phyloP scores from a whole-genome alignment of 2,888 invertebrate genomes.

The Disparrhopalites patrizii region DNA sequence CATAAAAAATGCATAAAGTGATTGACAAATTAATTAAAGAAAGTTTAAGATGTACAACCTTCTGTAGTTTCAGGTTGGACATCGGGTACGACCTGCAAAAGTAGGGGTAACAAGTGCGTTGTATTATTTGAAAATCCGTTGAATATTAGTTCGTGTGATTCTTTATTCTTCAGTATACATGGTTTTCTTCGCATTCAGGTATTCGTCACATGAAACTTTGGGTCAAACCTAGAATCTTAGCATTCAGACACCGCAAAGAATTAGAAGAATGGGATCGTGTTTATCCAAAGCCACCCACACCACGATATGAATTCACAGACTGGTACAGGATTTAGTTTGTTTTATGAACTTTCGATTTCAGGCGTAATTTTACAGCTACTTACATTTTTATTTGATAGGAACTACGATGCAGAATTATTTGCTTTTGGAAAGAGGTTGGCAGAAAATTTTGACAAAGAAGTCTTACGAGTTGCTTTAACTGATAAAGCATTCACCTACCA shows the following conservation, averaged over 20 bases:
- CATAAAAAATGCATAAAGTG: too few relatives aligned
- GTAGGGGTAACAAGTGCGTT: too few relatives aligned
- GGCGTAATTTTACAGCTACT: conserved; percentile 13
- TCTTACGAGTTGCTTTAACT: conserved; percentile 72
- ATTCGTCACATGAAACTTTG: conserved; percentile 7
- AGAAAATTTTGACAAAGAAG: conserved; percentile 70
- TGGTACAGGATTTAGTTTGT: conserved; percentile 43
- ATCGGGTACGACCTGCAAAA: too few relatives aligned
- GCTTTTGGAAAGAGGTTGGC: conserved; percentile 80
- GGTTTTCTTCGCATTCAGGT: neutral
- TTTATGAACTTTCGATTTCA: neutral
- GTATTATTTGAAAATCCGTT: too few relatives aligned
- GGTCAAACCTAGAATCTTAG: conserved; percentile 15
- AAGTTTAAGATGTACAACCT: too few relatives aligned
- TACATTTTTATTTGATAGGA: conserved; percentile 67
- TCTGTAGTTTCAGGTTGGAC: too few relatives aligned
- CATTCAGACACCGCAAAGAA: conserved; percentile 11
- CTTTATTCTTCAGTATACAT: too few relatives aligned
- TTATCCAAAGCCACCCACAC: conserved; percentile 50
- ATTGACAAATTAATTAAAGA: too few relatives aligned
- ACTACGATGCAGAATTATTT: conserved; percentile 77
- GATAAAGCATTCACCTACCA: conserved; percentile 71
- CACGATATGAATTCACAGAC: conserved; percentile 59
- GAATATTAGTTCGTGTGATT: too few relatives aligned
- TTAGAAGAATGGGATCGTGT: conserved; percentile 24